Evolutionary conservation across 1,140 invertebrate genomes (phyloP), one percentile per base, ranked within the genome.

Genomic region (Sycophaga agraensis): DNA sequence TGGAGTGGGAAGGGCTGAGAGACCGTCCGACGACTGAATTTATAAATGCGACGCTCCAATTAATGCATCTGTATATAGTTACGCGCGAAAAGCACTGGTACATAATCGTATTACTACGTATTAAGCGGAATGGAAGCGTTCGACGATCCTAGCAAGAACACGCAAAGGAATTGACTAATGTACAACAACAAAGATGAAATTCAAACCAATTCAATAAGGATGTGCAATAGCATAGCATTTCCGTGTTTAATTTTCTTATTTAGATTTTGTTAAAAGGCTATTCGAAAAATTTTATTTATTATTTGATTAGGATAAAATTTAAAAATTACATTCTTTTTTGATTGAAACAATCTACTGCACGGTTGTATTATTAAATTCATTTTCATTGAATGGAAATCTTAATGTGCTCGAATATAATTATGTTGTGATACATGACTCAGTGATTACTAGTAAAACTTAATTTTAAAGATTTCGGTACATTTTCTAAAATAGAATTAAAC

Each of bases 101-200:
- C 58, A 74, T 73, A 72, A 74, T 71, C 67, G 64, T 73, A 73
- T 72, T 74, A 74, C 67, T 71, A 70, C 61, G 56, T 68, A 72
- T 74, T 72, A 71, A 68, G 54, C 63, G 63, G 57, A 63, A 65
- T 53, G 48, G 37, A 53, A 53, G 31, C 22, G 28, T n/a, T 9
- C 50, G 40, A 50, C 24, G 35, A 70, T 68, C 43, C 35, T 63
- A 46, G 45, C 34, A 26, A 14, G 42, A 60, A 28, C 28, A 35
- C 42, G 49, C 26, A 40, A 60, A 65, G 65, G 67, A 70, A 70
- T 70, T 68, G 65, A 68, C 59, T 70, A 66, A 54, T 62, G 40
- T 55, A 43, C 43, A 55, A 43, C 43, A 55, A 53, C 54, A 54
- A 43, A 53, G 24, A 11, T 35, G 21, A 66, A 45, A 53, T 19